These are phyloP conservation scores for Sapajus apella DNA, from an alignment of 2,113 vertebrate genomes.

Conservation along the genomic window DNA sequence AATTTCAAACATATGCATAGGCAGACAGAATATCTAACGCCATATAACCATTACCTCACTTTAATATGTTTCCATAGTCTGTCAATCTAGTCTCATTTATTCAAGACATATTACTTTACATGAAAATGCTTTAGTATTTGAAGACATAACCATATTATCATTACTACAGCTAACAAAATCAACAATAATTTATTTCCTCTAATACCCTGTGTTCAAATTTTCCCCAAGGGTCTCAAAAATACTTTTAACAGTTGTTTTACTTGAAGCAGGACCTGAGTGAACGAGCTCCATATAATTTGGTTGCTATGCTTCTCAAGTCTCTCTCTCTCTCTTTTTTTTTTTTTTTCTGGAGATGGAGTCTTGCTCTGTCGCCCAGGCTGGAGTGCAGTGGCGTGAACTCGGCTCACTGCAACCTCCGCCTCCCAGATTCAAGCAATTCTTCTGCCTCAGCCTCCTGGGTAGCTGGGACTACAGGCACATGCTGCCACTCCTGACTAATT, in stretches of 20 bases:
- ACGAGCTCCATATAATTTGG: not conserved
- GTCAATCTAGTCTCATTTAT: not conserved
- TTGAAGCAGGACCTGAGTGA: not conserved
- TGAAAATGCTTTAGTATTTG: slow-evolving; percentile 10
- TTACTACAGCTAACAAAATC: not conserved
- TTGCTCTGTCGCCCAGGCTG: no score
- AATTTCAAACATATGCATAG: not conserved
- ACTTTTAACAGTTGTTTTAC: not conserved
- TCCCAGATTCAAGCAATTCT: no score
- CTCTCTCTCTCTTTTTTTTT: not conserved
- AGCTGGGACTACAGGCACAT: no score
- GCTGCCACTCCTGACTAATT: no score
- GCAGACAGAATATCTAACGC: not conserved
- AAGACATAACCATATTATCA: not conserved
- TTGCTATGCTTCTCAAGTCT: not conserved
- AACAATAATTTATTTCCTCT: not conserved
- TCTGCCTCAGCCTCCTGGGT: no score
- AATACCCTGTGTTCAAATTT: not conserved
- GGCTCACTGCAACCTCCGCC: no score
- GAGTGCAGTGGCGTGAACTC: no score
- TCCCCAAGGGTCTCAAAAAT: not conserved
- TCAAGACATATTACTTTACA: not conserved
- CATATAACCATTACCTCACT: not conserved
- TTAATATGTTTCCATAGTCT: not conserved
- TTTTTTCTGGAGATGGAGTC: no score